Percentiles rank a stretch among this genome's conserved stretches.
Conservation (phyloP, 92 coral and sea anemone species). For the Actinernus sp. region DNA sequence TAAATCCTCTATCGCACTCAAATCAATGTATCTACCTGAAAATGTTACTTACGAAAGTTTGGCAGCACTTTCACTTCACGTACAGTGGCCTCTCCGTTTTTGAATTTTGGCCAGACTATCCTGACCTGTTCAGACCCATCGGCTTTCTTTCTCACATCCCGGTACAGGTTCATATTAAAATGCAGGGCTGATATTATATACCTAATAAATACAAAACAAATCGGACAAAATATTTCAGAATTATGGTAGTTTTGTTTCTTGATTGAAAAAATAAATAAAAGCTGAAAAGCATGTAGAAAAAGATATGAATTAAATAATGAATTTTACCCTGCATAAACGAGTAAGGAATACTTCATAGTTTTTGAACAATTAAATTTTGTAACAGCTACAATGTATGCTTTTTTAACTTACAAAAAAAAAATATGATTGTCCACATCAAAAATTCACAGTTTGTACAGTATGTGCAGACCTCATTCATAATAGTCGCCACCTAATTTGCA, state of each 20-base stretch:
- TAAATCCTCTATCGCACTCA: background rate
- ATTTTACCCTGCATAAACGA: no score
- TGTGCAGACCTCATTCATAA: no score
- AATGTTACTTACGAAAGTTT: slow-evolving; percentile 50
- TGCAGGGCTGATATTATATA: slow-evolving; percentile 59
- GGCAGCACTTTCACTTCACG: slow-evolving; percentile 53
- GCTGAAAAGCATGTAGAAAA: background rate
- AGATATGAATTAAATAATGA: slow-evolving; percentile 2
- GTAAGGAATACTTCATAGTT: no score
- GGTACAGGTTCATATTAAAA: slow-evolving; percentile 42
- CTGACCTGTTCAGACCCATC: slow-evolving; percentile 53
- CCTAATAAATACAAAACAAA: no score
- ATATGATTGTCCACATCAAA: no score
- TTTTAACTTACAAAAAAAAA: no score
- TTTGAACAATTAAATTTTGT: no score
- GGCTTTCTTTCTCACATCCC: slow-evolving; percentile 34
- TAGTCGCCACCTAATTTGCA: no score
- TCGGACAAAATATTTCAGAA: slow-evolving; percentile 2
- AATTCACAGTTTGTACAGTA: no score
- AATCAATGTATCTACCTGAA: background rate
- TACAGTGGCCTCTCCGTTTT: slow-evolving; percentile 68
- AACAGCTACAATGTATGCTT: no score
- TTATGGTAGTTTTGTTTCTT: no score
- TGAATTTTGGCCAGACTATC: slow-evolving; percentile 61
- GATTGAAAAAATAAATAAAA: background rate